Base-by-base conservation (phyloP, 2,113 vertebrate genomes). In the Gallinago media region DNA sequence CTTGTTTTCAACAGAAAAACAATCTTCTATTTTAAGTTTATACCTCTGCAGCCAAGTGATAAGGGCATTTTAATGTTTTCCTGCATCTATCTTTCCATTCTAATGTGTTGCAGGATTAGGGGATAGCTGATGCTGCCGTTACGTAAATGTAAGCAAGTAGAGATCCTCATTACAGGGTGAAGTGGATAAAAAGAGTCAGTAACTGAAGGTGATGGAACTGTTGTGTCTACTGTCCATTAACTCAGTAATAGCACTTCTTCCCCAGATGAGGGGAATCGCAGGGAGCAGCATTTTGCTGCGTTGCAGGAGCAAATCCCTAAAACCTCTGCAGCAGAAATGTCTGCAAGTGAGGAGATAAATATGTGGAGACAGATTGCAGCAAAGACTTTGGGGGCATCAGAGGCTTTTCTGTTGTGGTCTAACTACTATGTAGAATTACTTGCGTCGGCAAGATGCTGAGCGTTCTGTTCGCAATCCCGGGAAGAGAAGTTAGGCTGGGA, bases 141-240 rank as follows among this genome's bases (percentile, higher is more conserved):
- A 80, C 8, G 9, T 89, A 93, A 96, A 96, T 91, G 95, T 90
- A 90, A 95, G 94, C 72, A 26, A 90, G 95, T 32, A 85, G 86
- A 90, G 94, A 89, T 95, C 59, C 92, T 96, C 94, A 87, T 97
- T 97, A 96, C 92, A 77, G 94, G 89, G 81, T 62, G 8, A 94
- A 97, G 96, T 96, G 94, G 95, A 90, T 97, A 95, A 97, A 96
- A 94, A 95, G 93, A 97, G 77, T 90, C 88, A 68, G 94, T 96
- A 89, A 82, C 73, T 71, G 92, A 90, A 89, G 94, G 90, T 94
- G 95, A 97, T 96, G 96, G 90, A 96, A 61, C 66, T 87, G 93
- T 92, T 89, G 94, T 96, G 88, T 92, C 91, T 91, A 12, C 90
- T 95, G 95, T 44, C 95, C 95, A 85, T 97, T 96, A 98, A 91